Evolutionary conservation across 2,797 vertebrate genomes (phyloP), one percentile per base, ranked within the genome.

Genomic region (Trachurus trachurus): DNA sequence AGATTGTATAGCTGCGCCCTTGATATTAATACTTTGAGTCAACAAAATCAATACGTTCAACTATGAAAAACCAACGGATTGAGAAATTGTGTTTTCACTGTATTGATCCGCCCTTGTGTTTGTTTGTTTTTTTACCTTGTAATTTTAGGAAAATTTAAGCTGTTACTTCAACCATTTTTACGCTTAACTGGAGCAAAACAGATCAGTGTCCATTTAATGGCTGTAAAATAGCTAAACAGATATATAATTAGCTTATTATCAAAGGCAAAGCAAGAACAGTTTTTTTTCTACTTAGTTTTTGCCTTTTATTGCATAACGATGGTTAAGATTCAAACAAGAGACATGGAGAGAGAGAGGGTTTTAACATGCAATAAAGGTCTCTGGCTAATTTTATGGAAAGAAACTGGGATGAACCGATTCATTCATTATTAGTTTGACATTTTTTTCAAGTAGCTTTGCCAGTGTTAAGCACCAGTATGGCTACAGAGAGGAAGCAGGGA

Each of bases 21-120:
- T 86, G 88, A 82, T 91, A 88, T 86, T 89, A 88, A 93, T 91
- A 86, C 86, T 82, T 84, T 70, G 40, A 86, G 86, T 80, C 71
- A 81, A 88, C 87, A 81, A 72, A 86, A 91, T 93, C 89, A 83
- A 80, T 91, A 81, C 5, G 5, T 75, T 80, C 44, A 63, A 68
- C 62, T 61, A 69, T 72, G 64, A 83, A 69, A 88, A 83, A 61
- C 54, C 64, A 74, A 67, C 64, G 60, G 73, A 74, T 65, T 61
- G 26, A 57, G 49, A 81, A 75, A 66, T 70, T 15, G 66, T 76
- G 66, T 74, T 78, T 85, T 78, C 66, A 29, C 66, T 60, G 34
- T 78, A 81, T 85, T 34, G 56, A 83, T 78, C 15, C 0, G 0
- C 67, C 50, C 31, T 6, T 34, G 5, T 34, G 5, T 34, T 34